phyloP scores from a whole-genome alignment of 2,797 vertebrate species.

The Gorsachius magnificus region DNA sequence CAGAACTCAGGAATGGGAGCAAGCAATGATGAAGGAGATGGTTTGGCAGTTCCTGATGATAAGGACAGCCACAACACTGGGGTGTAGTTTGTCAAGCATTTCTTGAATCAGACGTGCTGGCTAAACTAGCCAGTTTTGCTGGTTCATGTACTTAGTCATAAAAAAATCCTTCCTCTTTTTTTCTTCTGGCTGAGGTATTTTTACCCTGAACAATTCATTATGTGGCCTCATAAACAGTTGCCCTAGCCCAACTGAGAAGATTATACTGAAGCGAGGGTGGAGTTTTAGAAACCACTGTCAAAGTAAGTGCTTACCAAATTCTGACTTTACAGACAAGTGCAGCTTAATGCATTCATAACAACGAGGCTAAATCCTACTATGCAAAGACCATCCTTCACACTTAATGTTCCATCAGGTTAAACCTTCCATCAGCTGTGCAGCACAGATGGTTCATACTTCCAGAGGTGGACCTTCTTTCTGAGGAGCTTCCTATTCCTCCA shows the following conservation, averaged over 20 bases:
- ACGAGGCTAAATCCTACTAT: neutral
- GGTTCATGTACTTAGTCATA: neutral
- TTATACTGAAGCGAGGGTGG: neutral
- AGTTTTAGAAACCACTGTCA: neutral
- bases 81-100: neutral
- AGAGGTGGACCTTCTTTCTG: neutral
- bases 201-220: neutral
- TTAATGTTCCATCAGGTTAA: neutral
- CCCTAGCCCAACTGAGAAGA: neutral
- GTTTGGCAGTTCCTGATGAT: neutral
- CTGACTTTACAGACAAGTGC: neutral
- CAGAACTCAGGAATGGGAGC: neutral
- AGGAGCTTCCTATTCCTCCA: neutral
- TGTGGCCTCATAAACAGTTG: neutral
- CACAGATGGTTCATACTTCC: neutral
- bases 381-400: neutral
- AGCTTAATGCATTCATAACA: neutral
- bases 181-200: neutral
- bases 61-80: neutral
- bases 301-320: neutral
- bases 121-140: constrained; percentile 34
- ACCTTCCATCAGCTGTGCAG: neutral
- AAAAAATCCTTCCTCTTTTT: neutral
- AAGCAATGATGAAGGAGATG: neutral
- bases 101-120: neutral